Evolutionary conservation across 2,888 invertebrate species (phyloP), one percentile per base, ranked within the genome.

Genomic region (Morpho deidamia): DNA sequence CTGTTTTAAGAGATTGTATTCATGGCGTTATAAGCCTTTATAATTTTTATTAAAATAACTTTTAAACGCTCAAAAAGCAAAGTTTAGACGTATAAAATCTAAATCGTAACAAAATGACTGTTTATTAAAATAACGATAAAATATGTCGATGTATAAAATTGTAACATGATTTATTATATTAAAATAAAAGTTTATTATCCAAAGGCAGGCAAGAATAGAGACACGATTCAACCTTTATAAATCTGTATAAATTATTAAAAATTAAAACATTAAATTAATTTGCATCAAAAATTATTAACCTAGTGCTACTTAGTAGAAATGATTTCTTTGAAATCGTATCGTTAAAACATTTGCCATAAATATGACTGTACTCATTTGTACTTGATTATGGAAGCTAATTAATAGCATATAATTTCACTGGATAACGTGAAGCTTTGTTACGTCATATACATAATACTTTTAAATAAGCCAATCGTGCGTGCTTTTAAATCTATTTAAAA

Each of bases 291-390:
- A 66, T 62, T 63, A 63, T 58, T 69, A 68, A 74, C 63, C 69
- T 71, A 67, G 0, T 23, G 23, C 58, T 71, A 71, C 70, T 70
- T 59, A 67, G 66, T 69, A 53, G 53, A 52, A 39, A 58, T 68
- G 78, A 83, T 80, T 82, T 83, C 80, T 78, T 74, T 71, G 81
- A 81, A 82, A 82, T 71, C 83, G 64, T 60, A 56, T 68, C 11
- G 61, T 59, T 51, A 49, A 51, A 51, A 39, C 45, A 68, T 64
- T 69, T 76, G 72, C 75, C 69, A 75, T 70, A 70, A 35, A 74
- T 64, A 69, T 66, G 67, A 68, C 69, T 72, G 77, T 77, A 80
- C 74, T 71, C 69, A 46, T 65, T 39, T 69, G 75, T 76, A 76
- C 76, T 48, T 50, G 56, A 55, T 33, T 56, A 55, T 54, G 54